A percentile compares a stretch with the other conserved stretches of the same genome.
Conservation (phyloP, 2,888 invertebrate genomes). For the Ichneumoninae sp. region DNA sequence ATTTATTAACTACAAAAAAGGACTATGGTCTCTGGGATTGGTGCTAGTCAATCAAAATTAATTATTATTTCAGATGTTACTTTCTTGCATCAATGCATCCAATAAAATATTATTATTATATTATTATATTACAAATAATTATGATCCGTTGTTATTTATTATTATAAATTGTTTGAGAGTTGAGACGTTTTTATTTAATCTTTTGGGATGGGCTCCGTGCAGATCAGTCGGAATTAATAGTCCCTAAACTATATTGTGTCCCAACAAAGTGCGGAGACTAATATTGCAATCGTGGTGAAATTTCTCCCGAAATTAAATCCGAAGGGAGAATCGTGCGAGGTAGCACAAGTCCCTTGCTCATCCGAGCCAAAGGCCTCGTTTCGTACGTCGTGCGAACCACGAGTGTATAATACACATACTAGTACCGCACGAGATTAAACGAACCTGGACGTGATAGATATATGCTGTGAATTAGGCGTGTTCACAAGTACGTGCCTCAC, state of each 20-base stretch:
- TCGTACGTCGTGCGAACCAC: constrained; percentile 13
- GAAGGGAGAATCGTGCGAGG: constrained; percentile 18
- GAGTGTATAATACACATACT: neutral
- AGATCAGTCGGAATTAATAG: neutral
- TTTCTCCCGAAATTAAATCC: constrained; percentile 32
- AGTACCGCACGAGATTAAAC: constrained; percentile 26
- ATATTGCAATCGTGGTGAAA: neutral
- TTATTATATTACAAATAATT: too few species aligned
- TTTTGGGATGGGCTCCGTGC: too few species aligned
- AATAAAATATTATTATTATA: too few species aligned
- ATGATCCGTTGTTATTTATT: too few species aligned
- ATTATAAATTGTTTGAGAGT: neutral
- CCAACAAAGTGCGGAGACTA: constrained; percentile 4
- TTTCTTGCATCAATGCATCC: too few species aligned
- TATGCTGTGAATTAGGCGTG: constrained; percentile 36
- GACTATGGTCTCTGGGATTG: too few species aligned
- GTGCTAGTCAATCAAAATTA: too few species aligned
- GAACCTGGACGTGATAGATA: constrained; percentile 42
- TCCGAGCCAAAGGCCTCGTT: constrained; percentile 9
- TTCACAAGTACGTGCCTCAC: constrained; percentile 43
- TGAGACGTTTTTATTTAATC: neutral
- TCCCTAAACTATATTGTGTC: neutral
- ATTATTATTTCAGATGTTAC: too few species aligned
- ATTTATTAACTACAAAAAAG: too few species aligned
- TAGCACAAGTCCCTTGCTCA: constrained; percentile 2